A percentile compares a stretch with the other conserved stretches of the same genome.
Evolutionary conservation across 2,113 vertebrate genomes (phyloP).

Genomic region (Hypanus sabinus): DNA sequence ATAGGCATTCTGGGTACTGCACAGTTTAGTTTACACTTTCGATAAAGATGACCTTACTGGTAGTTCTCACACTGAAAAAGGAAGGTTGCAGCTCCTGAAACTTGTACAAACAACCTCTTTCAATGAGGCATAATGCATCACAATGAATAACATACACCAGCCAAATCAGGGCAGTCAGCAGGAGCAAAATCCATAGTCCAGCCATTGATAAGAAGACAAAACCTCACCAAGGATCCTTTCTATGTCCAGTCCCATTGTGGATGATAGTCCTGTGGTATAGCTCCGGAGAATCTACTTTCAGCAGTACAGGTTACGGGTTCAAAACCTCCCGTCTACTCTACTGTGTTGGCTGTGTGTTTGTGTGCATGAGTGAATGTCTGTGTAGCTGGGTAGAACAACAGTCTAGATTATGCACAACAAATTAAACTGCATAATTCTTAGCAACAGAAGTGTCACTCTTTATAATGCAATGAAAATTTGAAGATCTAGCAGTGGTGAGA

Average conservation of each 20-base stretch:
- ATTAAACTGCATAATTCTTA: not conserved
- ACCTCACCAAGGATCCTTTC: conserved; percentile 10
- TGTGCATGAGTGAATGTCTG: no score
- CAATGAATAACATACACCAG: conserved; percentile 2
- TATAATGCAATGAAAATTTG: not conserved
- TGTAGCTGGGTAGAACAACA: not conserved
- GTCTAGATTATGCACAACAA: not conserved
- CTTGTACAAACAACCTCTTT: not conserved
- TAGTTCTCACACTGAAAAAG: not conserved
- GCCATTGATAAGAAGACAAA: conserved; percentile 12
- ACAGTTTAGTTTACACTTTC: not conserved
- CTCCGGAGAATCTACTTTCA: not conserved
- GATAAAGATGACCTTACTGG: not conserved
- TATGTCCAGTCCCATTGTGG: not conserved
- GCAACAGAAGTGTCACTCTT: not conserved
- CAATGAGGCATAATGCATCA: conserved; percentile 6
- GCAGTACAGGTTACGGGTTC: not conserved
- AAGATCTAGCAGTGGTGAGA: not conserved
- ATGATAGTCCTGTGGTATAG: not conserved
- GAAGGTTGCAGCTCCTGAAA: not conserved
- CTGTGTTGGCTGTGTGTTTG: no score
- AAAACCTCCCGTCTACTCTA: not conserved
- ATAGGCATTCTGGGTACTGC: not conserved
- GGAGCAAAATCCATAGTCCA: not conserved
- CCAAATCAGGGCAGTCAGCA: not conserved